Evolutionary conservation across 1,140 invertebrate genomes (phyloP), one percentile per base, ranked within the genome.

Genomic region (Globodera ellingtonae): DNA sequence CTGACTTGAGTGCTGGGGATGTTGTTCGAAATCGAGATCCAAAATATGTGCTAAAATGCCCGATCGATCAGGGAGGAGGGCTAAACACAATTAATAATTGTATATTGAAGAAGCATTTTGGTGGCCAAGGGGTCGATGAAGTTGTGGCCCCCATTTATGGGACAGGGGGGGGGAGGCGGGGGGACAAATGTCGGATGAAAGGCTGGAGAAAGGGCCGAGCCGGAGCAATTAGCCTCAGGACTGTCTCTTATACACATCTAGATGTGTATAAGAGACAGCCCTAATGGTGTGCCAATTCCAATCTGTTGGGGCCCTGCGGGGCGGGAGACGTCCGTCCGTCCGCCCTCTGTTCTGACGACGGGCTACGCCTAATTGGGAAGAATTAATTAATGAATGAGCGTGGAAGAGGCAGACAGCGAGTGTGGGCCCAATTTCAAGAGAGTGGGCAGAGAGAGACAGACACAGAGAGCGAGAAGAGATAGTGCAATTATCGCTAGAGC

Each of bases 221-320:
- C n/a, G 10, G 67, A 70, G 67, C 67, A 70, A 70, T 70, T 70
- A 70, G 67, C 67, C 67, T 10, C 67, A 21, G 67, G 67, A 70
- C n/a, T n/a, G n/a, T n/a, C n/a, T n/a, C n/a, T n/a, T n/a, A n/a
- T n/a, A n/a, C n/a, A n/a, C n/a, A n/a, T n/a, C n/a, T n/a, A n/a
- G n/a, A n/a, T n/a, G n/a, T n/a, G n/a, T n/a, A n/a, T n/a, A n/a
- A n/a, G n/a, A n/a, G n/a, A n/a, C n/a, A n/a, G 75, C 67, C n/a
- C 67, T 47, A 67, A 67, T 76, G 62, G 69, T 46, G 69, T 69
- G 75, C 75, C 75, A 77, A 77, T 77, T 77, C 69, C 75, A 77
- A 77, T 77, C 75, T 77, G 75, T 77, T 77, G 75, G n/a, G 56
- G 18, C 50, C 50, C 35, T n/a, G 73, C 47, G 73, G 73, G 48